Percentiles rank a stretch among this genome's conserved stretches.
Evolutionary conservation across 2,888 invertebrate genomes (phyloP).

Genomic region (Drosophila recens): DNA sequence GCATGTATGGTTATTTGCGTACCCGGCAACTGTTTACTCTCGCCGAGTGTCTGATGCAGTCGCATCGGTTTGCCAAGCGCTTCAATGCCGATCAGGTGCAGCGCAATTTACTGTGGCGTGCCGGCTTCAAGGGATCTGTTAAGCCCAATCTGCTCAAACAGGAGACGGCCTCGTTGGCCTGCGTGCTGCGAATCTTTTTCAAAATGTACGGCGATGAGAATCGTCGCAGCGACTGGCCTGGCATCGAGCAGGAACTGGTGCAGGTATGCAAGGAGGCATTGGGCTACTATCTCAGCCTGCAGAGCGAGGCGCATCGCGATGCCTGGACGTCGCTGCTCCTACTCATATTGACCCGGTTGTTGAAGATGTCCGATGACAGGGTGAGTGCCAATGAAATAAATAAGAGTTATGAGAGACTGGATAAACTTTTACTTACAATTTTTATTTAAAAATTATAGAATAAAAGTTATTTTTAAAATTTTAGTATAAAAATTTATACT

Average conservation of each 20-base stretch:
- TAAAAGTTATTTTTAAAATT: too few species aligned
- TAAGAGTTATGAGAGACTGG: too few species aligned
- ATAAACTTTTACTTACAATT: too few species aligned
- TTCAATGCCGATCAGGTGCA: constrained; percentile 98
- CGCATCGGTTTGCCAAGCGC: constrained; percentile 96
- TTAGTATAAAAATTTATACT: too few species aligned
- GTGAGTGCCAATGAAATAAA: constrained; percentile 88
- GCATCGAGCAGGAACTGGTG: constrained; percentile 92
- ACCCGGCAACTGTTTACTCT: constrained; percentile 94
- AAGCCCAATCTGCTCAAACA: constrained; percentile 98
- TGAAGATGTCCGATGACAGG: constrained; percentile 96
- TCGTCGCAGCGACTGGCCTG: constrained; percentile 91
- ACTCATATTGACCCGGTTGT: constrained; percentile 93
- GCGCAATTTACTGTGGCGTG: constrained; percentile 97
- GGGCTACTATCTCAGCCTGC: constrained; percentile 94
- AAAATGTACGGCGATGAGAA: constrained; percentile 97
- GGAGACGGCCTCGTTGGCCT: constrained; percentile 97
- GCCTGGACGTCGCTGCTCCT: constrained; percentile 97
- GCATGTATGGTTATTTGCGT: constrained; percentile 96
- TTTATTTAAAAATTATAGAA: too few species aligned
- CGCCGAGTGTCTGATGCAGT: constrained; percentile 95
- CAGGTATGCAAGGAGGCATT: constrained; percentile 95
- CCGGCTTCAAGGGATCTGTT: constrained; percentile 96
- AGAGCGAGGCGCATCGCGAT: constrained; percentile 96
- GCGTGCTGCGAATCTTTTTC: constrained; percentile 95